A percentile compares a stretch with the other conserved stretches of the same genome.
These are phyloP conservation scores for Aegithalos caudatus DNA, from an alignment of 2,113 vertebrate genomes.

Conservation along the genomic window DNA sequence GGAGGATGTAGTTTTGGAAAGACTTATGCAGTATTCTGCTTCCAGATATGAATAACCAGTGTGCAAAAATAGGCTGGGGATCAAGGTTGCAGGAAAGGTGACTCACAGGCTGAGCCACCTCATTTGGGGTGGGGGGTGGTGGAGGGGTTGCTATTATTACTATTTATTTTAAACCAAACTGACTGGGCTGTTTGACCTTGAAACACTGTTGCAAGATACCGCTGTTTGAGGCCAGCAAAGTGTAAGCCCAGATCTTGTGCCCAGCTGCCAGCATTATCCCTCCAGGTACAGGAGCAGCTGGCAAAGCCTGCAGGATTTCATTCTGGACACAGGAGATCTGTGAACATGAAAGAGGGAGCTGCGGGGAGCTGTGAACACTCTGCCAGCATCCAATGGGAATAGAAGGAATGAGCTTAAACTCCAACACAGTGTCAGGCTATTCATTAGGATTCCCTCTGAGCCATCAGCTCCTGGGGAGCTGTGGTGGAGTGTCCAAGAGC, in stretches of 20 bases:
- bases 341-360: neutral
- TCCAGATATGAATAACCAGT: neutral
- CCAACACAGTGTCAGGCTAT: neutral
- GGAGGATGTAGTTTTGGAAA: neutral
- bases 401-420: neutral
- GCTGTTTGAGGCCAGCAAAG: neutral
- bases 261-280: neutral
- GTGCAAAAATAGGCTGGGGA: neutral
- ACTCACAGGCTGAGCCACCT: neutral
- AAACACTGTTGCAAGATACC: neutral
- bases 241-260: neutral
- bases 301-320: neutral
- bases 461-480: neutral
- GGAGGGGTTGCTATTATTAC: neutral
- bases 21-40: neutral
- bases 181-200: neutral
- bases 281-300: neutral
- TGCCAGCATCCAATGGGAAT: accelerated
- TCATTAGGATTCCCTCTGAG: neutral
- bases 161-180: neutral
- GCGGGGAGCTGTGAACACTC: neutral
- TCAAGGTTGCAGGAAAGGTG: neutral
- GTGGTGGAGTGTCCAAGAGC: neutral
- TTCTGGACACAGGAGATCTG: neutral
- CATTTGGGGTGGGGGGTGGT: neutral